Evolutionary conservation across 64 coral and sea anemone species (phyloP).

Genomic region (Pachyseris speciosa): DNA sequence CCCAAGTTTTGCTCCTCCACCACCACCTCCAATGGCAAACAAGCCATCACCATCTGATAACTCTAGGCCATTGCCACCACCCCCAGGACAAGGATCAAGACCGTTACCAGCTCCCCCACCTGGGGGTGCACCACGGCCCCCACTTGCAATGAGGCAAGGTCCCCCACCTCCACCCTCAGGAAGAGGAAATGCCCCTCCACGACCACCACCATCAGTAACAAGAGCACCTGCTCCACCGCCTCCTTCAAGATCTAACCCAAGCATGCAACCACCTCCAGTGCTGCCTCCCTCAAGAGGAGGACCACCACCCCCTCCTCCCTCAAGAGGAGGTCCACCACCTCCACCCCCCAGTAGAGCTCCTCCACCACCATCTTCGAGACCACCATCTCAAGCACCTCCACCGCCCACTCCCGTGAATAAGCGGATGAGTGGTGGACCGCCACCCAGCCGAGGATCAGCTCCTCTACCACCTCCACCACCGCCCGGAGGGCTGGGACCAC

Average conservation of each 20-base stretch:
- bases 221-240: conserved; percentile 54
- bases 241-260: conserved; percentile 44
- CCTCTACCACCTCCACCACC: conserved; percentile 37
- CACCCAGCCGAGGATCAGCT: conserved; percentile 14
- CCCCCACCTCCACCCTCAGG: conserved; percentile 37
- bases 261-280: conserved; percentile 58
- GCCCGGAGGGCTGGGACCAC: background rate
- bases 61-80: conserved; percentile 76
- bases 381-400: conserved; percentile 42
- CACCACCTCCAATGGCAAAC: conserved; percentile 15
- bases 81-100: conserved; percentile 52
- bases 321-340: conserved; percentile 61
- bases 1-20: conserved; percentile 17
- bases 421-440: conserved; percentile 19
- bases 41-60: conserved; percentile 50
- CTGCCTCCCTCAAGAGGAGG: conserved; percentile 6
- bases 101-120: conserved; percentile 36
- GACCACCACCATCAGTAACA: conserved; percentile 3
- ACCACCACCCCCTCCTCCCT: conserved; percentile 81
- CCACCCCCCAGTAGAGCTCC: conserved; percentile 59
- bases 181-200: conserved; percentile 14
- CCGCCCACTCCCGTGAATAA: conserved; percentile 40
- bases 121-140: conserved; percentile 6
- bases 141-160: conserved; percentile 22
- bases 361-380: conserved; percentile 22